These are phyloP conservation scores for Eurytoma californica DNA, from an alignment of 2,888 invertebrate species.

Conservation along the genomic window DNA sequence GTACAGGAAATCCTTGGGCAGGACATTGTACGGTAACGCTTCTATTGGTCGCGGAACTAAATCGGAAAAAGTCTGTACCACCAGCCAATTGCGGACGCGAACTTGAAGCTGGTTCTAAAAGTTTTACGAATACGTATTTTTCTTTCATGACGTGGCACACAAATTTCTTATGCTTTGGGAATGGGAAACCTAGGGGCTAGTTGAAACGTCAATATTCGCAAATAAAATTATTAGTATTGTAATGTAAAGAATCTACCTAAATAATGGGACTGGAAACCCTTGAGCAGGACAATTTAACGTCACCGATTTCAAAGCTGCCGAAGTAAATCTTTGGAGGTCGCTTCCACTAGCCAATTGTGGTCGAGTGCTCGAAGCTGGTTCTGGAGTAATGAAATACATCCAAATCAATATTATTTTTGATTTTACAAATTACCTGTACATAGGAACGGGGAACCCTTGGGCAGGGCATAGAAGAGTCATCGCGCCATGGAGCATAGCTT, in stretches of 20 bases:
- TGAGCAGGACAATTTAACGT: conserved; percentile 67
- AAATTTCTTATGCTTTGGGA: conserved; percentile 77
- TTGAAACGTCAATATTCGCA: conserved; percentile 67
- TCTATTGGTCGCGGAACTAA: conserved; percentile 68
- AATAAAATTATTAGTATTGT: conserved; percentile 8
- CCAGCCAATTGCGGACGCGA: conserved; percentile 77
- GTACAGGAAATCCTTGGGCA: conserved; percentile 56
- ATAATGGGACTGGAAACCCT: conserved; percentile 55
- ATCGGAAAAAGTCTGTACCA: conserved; percentile 70
- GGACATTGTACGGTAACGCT: conserved; percentile 70
- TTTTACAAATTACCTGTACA: conserved; percentile 73
- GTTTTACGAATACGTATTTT: conserved; percentile 1
- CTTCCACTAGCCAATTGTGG: conserved; percentile 76
- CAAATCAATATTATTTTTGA: conserved; percentile 11
- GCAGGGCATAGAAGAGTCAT: conserved; percentile 77
- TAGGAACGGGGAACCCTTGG: conserved; percentile 77
- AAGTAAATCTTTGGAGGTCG: conserved; percentile 71
- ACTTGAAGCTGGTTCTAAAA: conserved; percentile 76
- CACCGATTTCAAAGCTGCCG: conserved; percentile 67
- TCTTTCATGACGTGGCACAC: conserved; percentile 15
- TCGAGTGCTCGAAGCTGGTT: conserved; percentile 78
- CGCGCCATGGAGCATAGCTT: conserved; percentile 71
- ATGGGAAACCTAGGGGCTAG: conserved; percentile 77
- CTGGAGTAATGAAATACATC: conserved; percentile 68
- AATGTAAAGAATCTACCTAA: conserved; percentile 62